Conservation (phyloP, 2,888 invertebrate genomes). For the Oscheius sp. region DNA sequence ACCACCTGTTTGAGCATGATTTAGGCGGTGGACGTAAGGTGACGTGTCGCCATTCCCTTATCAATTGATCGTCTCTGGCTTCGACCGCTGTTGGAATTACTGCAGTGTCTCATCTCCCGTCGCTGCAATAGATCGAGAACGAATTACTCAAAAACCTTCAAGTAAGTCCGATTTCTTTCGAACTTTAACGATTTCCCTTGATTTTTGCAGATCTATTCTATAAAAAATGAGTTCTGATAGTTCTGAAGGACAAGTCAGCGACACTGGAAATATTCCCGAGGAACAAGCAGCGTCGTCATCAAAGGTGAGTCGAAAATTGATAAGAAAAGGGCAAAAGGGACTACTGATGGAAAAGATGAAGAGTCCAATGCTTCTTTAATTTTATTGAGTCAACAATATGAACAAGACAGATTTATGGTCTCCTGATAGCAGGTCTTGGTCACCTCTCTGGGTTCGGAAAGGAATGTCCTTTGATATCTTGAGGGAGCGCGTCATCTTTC, state of each 20-base stretch:
- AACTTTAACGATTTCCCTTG: background rate
- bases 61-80: conserved; percentile 21
- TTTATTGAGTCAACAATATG: too few species aligned
- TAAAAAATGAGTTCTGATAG: background rate
- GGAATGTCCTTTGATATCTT: too few species aligned
- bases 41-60: conserved; percentile 17
- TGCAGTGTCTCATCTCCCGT: conserved; percentile 5
- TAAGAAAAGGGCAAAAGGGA: background rate
- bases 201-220: background rate
- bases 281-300: background rate
- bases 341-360: background rate
- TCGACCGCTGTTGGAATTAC: background rate
- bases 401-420: too few species aligned
- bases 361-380: too few species aligned
- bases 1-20: background rate
- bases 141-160: conserved; percentile 5
- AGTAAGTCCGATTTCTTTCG: conserved; percentile 10
- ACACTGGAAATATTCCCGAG: background rate
- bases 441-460: too few species aligned
- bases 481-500: too few species aligned
- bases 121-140: conserved; percentile 13
- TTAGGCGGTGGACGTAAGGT: background rate
- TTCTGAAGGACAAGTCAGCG: background rate
- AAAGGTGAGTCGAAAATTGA: background rate
- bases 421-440: too few species aligned